Base-by-base conservation (phyloP, 64 coral and sea anemone species). In the Anthopleura sola region DNA sequence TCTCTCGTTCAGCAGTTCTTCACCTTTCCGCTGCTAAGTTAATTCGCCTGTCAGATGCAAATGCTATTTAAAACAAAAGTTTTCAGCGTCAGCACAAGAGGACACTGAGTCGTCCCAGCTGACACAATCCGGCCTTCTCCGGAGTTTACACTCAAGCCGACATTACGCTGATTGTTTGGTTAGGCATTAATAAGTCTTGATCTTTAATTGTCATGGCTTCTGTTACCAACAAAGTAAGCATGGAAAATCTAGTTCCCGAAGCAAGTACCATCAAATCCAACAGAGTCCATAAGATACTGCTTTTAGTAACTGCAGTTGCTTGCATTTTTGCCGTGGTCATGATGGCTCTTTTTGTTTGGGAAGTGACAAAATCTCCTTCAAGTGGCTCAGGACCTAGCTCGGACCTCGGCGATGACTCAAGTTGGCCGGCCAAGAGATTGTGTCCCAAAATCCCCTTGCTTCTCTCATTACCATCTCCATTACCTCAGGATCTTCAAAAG, bases 241-340 rank as follows among this genome's bases (percentile, higher is more conserved):
- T 86, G 36, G 89, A 91, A 44, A 91, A 91, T 55, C 89, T 91
- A 2, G 89, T 91, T 1, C 77, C 85, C 3, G 89, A 91, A 47
- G 39, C 83, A n/a, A 81, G 75, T 11, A 19, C 44, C 20, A 36
- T 86, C 19, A 44, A 80, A n/a, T 78, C 82, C 28, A 23, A 47
- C 15, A 54, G 56, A 55, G 31, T 53, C 6, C 16, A 46, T 24
- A 80, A 39, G 17, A 71, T 32, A n/a, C 78, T 81, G 83, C 49
- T 39, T 34, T 28, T 66, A 23, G 21, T 86, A 31, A 32, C 75
- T 14, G 38, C 49, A 13, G 26, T 91, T 4, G 57, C 84, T 14
- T 91, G 53, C 75, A 21, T 69, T 48, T 29, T 91, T 0, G 83
- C 84, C 11, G 39, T 86, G 66, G 26, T 82, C 1, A 85, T 91